Evolutionary conservation across 2,113 vertebrate genomes (phyloP).

Genomic region (Meleagris gallopavo): DNA sequence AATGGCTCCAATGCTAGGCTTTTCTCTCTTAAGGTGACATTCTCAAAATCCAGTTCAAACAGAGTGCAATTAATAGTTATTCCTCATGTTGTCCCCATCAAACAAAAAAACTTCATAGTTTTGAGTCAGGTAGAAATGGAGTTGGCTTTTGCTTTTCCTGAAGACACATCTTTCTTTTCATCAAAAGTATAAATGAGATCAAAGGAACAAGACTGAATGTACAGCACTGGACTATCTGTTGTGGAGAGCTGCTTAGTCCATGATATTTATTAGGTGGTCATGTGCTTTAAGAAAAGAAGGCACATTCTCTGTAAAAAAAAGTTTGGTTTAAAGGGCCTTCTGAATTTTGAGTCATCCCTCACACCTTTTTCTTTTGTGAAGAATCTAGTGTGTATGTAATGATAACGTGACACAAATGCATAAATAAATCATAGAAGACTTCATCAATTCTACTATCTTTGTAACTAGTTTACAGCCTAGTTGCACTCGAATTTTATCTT

Average conservation of each 20-base stretch:
- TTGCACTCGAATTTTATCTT: neutral
- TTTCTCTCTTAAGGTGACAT: neutral
- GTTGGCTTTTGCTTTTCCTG: neutral
- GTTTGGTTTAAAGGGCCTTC: neutral
- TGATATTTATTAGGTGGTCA: neutral
- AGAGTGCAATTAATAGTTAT: neutral
- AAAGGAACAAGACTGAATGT: neutral
- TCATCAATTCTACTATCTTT: neutral
- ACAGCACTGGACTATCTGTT: neutral
- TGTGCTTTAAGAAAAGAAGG: neutral
- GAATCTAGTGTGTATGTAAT: neutral
- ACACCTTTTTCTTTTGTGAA: neutral
- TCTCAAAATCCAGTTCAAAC: neutral
- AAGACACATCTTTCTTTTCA: neutral
- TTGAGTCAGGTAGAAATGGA: neutral
- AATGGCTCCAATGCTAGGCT: neutral
- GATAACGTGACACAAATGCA: neutral
- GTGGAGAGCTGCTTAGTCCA: neutral
- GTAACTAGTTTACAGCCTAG: neutral
- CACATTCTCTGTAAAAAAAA: neutral
- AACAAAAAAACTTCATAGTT: neutral
- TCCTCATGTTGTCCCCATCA: neutral
- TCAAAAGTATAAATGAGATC: neutral
- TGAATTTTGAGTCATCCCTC: neutral
- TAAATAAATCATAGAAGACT: neutral